Base-by-base conservation (phyloP, 2,797 vertebrate genomes). In the Helicolenus hilgendorfi region DNA sequence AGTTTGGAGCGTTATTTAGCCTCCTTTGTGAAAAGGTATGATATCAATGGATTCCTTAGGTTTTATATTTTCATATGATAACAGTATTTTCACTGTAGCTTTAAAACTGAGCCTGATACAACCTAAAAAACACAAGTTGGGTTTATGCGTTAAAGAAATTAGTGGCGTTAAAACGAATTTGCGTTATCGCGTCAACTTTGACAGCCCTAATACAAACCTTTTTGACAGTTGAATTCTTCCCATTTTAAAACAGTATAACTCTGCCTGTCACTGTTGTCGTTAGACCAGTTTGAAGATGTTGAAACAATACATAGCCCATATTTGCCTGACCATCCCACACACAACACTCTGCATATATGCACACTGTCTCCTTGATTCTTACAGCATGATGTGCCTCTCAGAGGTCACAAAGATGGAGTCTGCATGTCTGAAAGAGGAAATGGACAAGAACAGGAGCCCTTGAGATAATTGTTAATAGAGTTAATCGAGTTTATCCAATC, bases 301-400 rank as follows among this genome's bases (percentile, higher is more conserved):
- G 77, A 77, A 91, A 92, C 79, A 78, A 82, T 80, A 95, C 77
- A 94, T 93, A 93, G 73, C 92, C 94, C 92, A 35, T 93, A 95
- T 95, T 95, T 94, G 49, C 45, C 62, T 71, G 38, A 18, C 3
- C 35, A 29, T 10, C 26, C 24, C 79, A 84, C 84, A 72, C 73
- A 69, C 53, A 83, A 63, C 35, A 64, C 20, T 10, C 53, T 18
- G 49, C 58, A 2, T 22, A 74, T 56, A 83, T 20, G 41, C 58
- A 41, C 64, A 58, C 45, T 3, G 18, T 58, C 75, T 77, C 29
- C 35, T 67, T 72, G 78, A 77, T 41, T 75, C 69, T 53, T 27
- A 27, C 60, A 64, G 45, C 59, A 26, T 31, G 33, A 56, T 71
- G 60, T 35, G 58, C 35, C 68, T 62, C 14, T 38, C 4, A 11